A percentile compares a stretch with the other conserved stretches of the same genome.
Conservation (phyloP, 2,797 vertebrate genomes). For the Salmo trutta region DNA sequence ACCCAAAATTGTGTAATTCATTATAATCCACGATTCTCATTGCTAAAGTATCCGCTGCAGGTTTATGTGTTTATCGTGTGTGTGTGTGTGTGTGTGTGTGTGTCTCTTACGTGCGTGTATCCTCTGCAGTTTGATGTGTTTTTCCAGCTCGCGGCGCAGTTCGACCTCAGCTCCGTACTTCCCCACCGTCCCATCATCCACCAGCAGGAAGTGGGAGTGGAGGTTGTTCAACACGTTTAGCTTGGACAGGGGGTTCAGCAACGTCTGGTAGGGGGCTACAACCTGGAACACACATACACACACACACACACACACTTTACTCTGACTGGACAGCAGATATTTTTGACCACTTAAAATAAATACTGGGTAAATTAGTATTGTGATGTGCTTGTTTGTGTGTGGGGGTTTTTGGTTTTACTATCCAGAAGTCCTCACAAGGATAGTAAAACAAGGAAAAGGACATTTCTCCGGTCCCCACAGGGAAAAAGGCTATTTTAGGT, state of each 20-base stretch:
- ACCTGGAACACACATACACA: conserved; percentile 73
- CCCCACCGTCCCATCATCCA: conserved; percentile 97
- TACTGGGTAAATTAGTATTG: background rate
- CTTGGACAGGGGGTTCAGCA: conserved; percentile 97
- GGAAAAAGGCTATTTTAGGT: too few relatives aligned
- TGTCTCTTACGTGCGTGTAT: conserved; percentile 92
- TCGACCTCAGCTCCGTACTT: conserved; percentile 95
- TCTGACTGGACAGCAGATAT: background rate
- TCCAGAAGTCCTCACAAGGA: too few relatives aligned
- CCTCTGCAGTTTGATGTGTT: conserved; percentile 94
- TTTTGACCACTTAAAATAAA: background rate
- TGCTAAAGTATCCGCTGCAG: too few relatives aligned
- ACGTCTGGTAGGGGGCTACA: conserved; percentile 93
- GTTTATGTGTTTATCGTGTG: too few relatives aligned
- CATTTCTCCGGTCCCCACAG: too few relatives aligned
- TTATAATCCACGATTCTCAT: too few relatives aligned
- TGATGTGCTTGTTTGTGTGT: background rate
- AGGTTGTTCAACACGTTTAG: conserved; percentile 96
- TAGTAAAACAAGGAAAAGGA: too few relatives aligned
- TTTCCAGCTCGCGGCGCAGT: conserved; percentile 92
- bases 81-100: background rate
- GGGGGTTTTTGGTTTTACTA: background rate
- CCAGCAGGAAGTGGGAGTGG: conserved; percentile 97
- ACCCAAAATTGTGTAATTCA: too few relatives aligned
- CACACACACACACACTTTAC: conserved; percentile 5